Conservation (phyloP, 2,113 vertebrate species). For the Formicarius rufipectus region DNA sequence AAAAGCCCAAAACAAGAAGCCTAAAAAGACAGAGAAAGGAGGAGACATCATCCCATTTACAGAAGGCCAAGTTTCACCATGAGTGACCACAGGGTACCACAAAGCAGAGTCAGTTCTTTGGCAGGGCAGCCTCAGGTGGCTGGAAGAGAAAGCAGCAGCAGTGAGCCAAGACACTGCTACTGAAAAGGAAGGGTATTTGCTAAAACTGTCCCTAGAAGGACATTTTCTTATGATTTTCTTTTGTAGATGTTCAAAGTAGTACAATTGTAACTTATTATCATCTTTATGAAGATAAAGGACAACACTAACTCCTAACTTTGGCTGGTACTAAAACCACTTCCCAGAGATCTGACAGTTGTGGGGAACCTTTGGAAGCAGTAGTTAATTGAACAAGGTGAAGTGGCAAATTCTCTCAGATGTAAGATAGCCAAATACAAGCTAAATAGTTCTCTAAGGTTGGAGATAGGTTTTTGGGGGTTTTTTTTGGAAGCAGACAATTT, state of each 20-base stretch:
- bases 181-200: background rate
- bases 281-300: background rate
- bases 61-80: background rate
- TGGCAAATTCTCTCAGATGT: background rate
- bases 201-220: background rate
- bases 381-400: background rate
- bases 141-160: background rate
- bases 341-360: background rate
- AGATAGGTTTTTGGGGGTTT: background rate
- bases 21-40: background rate
- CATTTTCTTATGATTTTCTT: background rate
- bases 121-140: background rate
- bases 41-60: background rate
- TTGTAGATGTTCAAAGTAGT: background rate
- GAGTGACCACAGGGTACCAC: background rate
- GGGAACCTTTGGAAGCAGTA: background rate
- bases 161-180: background rate
- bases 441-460: background rate
- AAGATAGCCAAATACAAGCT: background rate
- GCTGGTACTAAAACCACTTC: background rate
- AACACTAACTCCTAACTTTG: background rate
- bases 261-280: rapidly evolving
- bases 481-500: background rate
- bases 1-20: background rate
- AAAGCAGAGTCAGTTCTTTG: background rate